Percentiles rank a stretch among this genome's conserved stretches.
phyloP scores from a whole-genome alignment of 2,888 invertebrate genomes.

The Galeruca laticollis region DNA sequence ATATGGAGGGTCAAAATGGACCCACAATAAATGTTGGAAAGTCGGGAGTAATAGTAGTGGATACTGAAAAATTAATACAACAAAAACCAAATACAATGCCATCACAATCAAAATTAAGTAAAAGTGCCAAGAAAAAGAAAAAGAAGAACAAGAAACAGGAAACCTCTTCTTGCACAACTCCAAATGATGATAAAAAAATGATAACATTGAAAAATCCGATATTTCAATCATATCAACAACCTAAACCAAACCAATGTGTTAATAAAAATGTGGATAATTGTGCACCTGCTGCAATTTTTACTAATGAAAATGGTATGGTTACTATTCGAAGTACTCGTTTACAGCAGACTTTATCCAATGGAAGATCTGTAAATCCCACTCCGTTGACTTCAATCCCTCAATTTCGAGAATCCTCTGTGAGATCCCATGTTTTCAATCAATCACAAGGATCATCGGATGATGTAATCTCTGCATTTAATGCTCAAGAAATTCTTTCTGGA shows the following conservation, averaged over 20 bases:
- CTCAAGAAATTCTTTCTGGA: constrained; percentile 65
- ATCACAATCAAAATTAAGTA: constrained; percentile 40
- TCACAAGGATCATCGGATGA: constrained; percentile 33
- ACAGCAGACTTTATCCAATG: constrained; percentile 57
- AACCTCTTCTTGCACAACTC: constrained; percentile 53
- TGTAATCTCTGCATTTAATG: constrained; percentile 57
- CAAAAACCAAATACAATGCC: constrained; percentile 49
- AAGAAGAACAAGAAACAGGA: constrained; percentile 70
- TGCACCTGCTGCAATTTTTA: constrained; percentile 76
- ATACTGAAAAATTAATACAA: constrained; percentile 71
- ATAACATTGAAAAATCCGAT: constrained; percentile 84
- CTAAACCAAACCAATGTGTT: constrained; percentile 63
- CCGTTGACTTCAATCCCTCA: constrained; percentile 46
- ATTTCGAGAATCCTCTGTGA: constrained; percentile 48
- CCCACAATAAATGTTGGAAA: constrained; percentile 60
- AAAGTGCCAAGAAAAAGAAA: constrained; percentile 65
- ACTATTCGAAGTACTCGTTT: constrained; percentile 83
- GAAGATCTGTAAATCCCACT: constrained; percentile 59
- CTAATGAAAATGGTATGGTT: constrained; percentile 84
- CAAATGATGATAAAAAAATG: constrained; percentile 67
- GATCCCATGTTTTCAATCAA: constrained; percentile 9
- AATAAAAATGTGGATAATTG: constrained; percentile 60
- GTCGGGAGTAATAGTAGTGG: constrained; percentile 73
- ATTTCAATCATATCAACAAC: constrained; percentile 72
- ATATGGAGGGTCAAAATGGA: constrained; percentile 50